Evolutionary conservation across 2,888 invertebrate genomes (phyloP), one percentile per base, ranked within the genome.

Genomic region (Ctenicera cuprea): DNA sequence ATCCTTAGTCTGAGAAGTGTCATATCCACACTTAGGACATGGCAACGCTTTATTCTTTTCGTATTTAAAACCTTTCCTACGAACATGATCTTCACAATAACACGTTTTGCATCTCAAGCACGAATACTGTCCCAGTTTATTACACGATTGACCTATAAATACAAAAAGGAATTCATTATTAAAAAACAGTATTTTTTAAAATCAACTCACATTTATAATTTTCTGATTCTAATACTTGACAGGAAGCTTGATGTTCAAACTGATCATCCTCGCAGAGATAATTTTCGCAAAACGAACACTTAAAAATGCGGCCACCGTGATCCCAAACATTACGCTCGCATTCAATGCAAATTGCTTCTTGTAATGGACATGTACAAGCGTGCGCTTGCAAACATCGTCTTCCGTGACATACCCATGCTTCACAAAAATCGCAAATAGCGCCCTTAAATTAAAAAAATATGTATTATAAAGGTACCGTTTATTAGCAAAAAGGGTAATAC

Each of bases 401-500:
- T 0, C 97, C 96, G 84, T 98, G 98, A 82, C 98, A 98, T 45
- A 98, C 93, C 97, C 97, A 98, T 0, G 98, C 97, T 89, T 98
- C 98, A 84, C 98, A 98, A 87, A 94, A 96, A 88, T 98, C 98
- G 86, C 98, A 98, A 81, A 98, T 95, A 0, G 98, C 98, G 52
- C 98, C 98, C 95, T 95, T 82, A 84, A 77, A 71, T 20, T 33
- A 33, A 43, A 61, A 65, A 72, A n/a, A n/a, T n/a, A n/a, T n/a
- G n/a, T 11, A 16, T 30, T 68, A n/a, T 9, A 9, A 43, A 41
- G 8, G 3, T 57, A 2, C 12, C 30, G 11, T 37, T 33, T 45
- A 59, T 7, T 11, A 45, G 5, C 41, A 18, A 3, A 43, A 33
- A 1, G 48, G 30, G 3, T 54, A 79, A 86, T 76, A 90, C 92